These are phyloP conservation scores for Diorhabda elongata DNA, from an alignment of 1,140 invertebrate species.

Conservation along the genomic window DNA sequence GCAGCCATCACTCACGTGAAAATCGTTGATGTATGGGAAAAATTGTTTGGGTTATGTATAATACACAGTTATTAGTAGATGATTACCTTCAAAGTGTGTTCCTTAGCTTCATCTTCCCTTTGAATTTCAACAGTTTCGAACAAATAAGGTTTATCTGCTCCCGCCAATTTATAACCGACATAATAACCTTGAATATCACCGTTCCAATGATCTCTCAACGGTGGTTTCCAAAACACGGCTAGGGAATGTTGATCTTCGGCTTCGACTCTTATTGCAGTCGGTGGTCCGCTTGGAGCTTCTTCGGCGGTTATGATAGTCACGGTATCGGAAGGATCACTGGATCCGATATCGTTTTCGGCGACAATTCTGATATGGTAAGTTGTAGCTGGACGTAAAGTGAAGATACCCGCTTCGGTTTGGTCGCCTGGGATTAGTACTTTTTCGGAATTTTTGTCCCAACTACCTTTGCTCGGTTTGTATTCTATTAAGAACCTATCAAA, in stretches of 20 bases:
- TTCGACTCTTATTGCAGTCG: slow-evolving; percentile 79
- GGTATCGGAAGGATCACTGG: slow-evolving; percentile 84
- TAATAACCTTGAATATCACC: slow-evolving; percentile 88
- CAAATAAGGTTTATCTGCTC: slow-evolving; percentile 83
- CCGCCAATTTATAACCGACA: slow-evolving; percentile 84
- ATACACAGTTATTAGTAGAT: too few relatives aligned
- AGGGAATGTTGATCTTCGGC: slow-evolving; percentile 89
- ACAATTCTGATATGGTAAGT: slow-evolving; percentile 90
- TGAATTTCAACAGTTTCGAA: slow-evolving; percentile 91
- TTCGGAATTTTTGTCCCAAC: slow-evolving; percentile 78
- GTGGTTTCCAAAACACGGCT: slow-evolving; percentile 91
- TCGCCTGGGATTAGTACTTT: slow-evolving; percentile 79
- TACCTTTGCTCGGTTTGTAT: slow-evolving; percentile 86
- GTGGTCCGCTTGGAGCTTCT: slow-evolving; percentile 84
- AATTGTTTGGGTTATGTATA: too few relatives aligned
- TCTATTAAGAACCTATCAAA: slow-evolving; percentile 79
- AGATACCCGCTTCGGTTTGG: slow-evolving; percentile 81
- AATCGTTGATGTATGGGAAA: too few relatives aligned
- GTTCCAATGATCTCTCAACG: slow-evolving; percentile 84
- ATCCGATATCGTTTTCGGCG: slow-evolving; percentile 91
- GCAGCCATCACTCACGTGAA: too few relatives aligned
- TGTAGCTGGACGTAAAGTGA: slow-evolving; percentile 84
- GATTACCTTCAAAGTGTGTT: slow-evolving; percentile 77
- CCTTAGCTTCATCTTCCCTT: slow-evolving; percentile 85
- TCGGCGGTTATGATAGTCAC: slow-evolving; percentile 92